phyloP scores from a whole-genome alignment of 1,140 invertebrate species.

The Aricia agestis region DNA sequence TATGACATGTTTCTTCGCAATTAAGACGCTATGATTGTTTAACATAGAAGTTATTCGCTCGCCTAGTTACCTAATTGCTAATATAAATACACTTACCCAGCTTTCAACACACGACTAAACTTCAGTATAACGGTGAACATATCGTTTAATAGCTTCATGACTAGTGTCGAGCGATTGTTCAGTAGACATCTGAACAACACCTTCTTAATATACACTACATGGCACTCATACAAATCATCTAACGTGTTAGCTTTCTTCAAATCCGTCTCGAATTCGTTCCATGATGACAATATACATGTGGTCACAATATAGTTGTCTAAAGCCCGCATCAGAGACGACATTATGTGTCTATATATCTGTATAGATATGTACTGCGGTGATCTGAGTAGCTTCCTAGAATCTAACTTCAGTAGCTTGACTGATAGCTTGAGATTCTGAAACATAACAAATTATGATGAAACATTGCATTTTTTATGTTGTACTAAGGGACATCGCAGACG shows the following conservation, averaged over 20 bases:
- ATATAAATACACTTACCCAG: conserved; percentile 52
- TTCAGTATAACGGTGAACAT: conserved; percentile 83
- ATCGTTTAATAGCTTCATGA: conserved; percentile 80
- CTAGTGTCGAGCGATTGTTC: conserved; percentile 80
- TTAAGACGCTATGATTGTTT: no score
- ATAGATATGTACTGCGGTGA: conserved; percentile 79
- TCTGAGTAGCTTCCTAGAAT: conserved; percentile 62
- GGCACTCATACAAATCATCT: conserved; percentile 82
- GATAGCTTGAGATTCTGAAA: conserved; percentile 75
- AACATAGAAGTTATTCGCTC: no score
- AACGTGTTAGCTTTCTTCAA: conserved; percentile 79
- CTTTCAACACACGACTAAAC: conserved; percentile 78
- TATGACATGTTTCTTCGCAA: no score
- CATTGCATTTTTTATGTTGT: no score
- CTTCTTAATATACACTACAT: conserved; percentile 83
- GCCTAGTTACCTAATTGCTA: no score
- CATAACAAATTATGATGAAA: neutral
- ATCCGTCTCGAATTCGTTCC: conserved; percentile 82
- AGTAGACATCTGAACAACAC: conserved; percentile 83
- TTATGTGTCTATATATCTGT: conserved; percentile 82
- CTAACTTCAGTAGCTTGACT: conserved; percentile 72
- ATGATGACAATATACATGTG: conserved; percentile 82
- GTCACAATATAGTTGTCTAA: conserved; percentile 84
- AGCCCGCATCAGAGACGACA: conserved; percentile 84
- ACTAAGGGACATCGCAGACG: no score